A percentile compares a stretch with the other conserved stretches of the same genome.
Evolutionary conservation across 2,113 vertebrate genomes (phyloP).

Genomic region (Apaloderma vittatum): DNA sequence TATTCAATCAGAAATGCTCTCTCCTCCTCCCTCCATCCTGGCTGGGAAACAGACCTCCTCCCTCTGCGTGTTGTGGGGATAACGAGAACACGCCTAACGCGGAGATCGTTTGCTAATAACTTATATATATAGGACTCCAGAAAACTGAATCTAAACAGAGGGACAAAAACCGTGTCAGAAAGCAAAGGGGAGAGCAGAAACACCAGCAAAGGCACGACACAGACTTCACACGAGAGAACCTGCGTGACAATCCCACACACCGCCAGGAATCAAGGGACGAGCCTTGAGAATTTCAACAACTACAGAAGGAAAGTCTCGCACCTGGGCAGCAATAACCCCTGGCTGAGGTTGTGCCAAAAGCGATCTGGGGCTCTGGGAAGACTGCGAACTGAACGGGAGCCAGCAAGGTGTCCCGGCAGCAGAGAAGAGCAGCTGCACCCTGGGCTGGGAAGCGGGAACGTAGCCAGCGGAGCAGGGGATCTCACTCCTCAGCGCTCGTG

Average conservation of each 20-base stretch:
- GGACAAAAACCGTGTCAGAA: background rate
- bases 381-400: background rate
- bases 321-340: background rate
- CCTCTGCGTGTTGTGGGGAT: background rate
- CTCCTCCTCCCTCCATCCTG: background rate
- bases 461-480: background rate
- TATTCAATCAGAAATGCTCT: background rate
- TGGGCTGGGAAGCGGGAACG: background rate
- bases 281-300: background rate
- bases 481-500: fast-evolving
- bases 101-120: background rate
- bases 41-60: background rate
- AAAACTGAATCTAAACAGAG: background rate
- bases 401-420: background rate
- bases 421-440: too few species aligned
- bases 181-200: background rate
- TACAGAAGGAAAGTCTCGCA: background rate
- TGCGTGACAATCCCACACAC: background rate
- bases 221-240: background rate
- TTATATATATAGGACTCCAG: background rate
- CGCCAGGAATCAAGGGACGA: fast-evolving
- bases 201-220: background rate
- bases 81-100: background rate
- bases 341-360: background rate
- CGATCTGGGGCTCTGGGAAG: background rate